Conservation (phyloP, 2,888 invertebrate genomes). For the Lacanobia oleracea region DNA sequence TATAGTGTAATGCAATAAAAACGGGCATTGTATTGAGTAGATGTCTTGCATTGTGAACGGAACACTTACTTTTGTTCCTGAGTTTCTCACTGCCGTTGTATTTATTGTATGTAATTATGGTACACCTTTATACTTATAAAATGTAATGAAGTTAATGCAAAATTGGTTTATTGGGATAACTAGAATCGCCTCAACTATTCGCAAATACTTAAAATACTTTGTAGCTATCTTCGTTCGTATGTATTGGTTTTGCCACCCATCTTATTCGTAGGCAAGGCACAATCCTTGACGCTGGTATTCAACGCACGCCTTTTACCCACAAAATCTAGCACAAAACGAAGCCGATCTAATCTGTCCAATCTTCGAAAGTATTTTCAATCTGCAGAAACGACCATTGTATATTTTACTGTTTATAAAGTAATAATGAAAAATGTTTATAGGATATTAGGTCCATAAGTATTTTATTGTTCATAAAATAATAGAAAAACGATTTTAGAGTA, state of each 20-base stretch:
- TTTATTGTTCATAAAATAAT: slow-evolving; percentile 49
- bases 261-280: slow-evolving; percentile 20
- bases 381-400: slow-evolving; percentile 45
- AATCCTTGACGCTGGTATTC: slow-evolving; percentile 6
- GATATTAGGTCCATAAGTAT: slow-evolving; percentile 44
- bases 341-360: slow-evolving; percentile 43
- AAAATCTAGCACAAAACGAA: slow-evolving; percentile 23
- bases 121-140: neutral
- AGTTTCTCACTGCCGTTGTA: slow-evolving; percentile 10
- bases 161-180: neutral
- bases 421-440: slow-evolving; percentile 51
- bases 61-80: slow-evolving; percentile 14
- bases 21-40: slow-evolving; percentile 37
- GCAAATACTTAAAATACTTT: neutral
- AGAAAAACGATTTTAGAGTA: slow-evolving; percentile 8
- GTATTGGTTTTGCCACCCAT: neutral
- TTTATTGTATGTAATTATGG: neutral
- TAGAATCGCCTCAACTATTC: neutral
- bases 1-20: slow-evolving; percentile 60
- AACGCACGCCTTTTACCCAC: slow-evolving; percentile 20
- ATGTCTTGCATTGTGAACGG: slow-evolving; percentile 27
- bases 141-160: neutral
- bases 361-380: slow-evolving; percentile 48
- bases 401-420: slow-evolving; percentile 54
- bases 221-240: neutral